Conservation (phyloP, 2,888 invertebrate species). For the Iphiclides podalirius region DNA sequence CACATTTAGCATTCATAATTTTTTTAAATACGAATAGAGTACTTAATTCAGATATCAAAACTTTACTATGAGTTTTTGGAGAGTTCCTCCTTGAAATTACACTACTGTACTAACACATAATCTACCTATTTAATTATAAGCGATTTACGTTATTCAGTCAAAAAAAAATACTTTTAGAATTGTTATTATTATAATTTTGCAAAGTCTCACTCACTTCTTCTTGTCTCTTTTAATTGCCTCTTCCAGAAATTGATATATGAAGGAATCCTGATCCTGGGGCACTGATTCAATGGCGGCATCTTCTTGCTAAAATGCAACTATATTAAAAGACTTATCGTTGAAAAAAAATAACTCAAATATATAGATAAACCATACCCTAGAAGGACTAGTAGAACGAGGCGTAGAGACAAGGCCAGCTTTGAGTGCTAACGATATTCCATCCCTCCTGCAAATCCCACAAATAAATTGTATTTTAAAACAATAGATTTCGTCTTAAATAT, state of each 20-base stretch:
- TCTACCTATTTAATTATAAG: too few relatives aligned
- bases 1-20: too few relatives aligned
- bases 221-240: conserved; percentile 68
- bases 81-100: too few relatives aligned
- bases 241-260: conserved; percentile 66
- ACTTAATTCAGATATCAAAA: too few relatives aligned
- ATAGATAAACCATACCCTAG: conserved; percentile 40
- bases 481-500: too few relatives aligned
- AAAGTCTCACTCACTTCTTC: conserved; percentile 50
- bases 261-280: conserved; percentile 61
- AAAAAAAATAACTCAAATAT: not conserved
- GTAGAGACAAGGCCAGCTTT: conserved; percentile 64
- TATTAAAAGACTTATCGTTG: not conserved
- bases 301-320: conserved; percentile 36
- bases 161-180: too few relatives aligned
- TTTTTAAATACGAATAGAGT: too few relatives aligned
- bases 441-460: conserved; percentile 56
- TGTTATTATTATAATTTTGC: too few relatives aligned
- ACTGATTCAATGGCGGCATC: conserved; percentile 40
- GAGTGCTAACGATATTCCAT: conserved; percentile 59
- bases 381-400: conserved; percentile 55
- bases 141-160: too few relatives aligned
- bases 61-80: too few relatives aligned
- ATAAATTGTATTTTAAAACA: too few relatives aligned
- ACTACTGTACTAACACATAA: too few relatives aligned